A percentile compares a stretch with the other conserved stretches of the same genome.
Evolutionary conservation across 2,888 invertebrate genomes (phyloP).

Genomic region (Malthinus flaveolus): DNA sequence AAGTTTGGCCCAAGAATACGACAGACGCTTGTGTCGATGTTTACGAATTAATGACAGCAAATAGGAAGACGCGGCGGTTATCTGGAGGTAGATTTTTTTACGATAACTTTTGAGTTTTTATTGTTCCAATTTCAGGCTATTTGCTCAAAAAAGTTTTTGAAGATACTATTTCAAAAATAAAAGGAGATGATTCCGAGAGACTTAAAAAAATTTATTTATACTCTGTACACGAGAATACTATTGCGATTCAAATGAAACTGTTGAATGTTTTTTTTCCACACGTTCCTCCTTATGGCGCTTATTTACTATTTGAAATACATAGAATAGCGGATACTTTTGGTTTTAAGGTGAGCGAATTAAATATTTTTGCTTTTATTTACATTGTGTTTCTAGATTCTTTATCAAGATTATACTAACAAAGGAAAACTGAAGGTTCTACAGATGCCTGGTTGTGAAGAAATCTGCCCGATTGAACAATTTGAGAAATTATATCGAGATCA

Average conservation of each 20-base stretch:
- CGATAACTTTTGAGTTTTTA: too few relatives aligned
- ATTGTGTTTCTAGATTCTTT: conserved; percentile 36
- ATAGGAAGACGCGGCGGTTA: conserved; percentile 5
- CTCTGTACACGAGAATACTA: conserved; percentile 68
- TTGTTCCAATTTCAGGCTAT: conserved; percentile 2
- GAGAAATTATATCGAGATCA: neutral
- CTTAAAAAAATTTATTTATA: conserved; percentile 62
- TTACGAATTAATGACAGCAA: conserved; percentile 9
- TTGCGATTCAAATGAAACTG: conserved; percentile 62
- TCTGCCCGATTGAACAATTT: conserved; percentile 32
- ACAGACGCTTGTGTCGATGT: conserved; percentile 6
- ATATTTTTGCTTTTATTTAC: neutral
- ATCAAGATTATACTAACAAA: conserved; percentile 38
- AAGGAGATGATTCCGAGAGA: conserved; percentile 49
- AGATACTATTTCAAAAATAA: conserved; percentile 58
- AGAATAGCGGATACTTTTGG: conserved; percentile 47
- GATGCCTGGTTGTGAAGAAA: conserved; percentile 27
- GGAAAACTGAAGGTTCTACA: conserved; percentile 26
- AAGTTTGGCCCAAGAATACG: conserved; percentile 16
- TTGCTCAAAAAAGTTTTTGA: conserved; percentile 59
- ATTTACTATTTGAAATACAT: conserved; percentile 27
- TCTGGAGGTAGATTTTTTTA: conserved; percentile 12
- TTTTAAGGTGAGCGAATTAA: conserved; percentile 12
- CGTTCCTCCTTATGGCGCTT: conserved; percentile 29
- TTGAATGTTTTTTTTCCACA: conserved; percentile 63